Evolutionary conservation across 2,797 vertebrate species (phyloP), one percentile per base, ranked within the genome.

Genomic region (Poecilia gillii): DNA sequence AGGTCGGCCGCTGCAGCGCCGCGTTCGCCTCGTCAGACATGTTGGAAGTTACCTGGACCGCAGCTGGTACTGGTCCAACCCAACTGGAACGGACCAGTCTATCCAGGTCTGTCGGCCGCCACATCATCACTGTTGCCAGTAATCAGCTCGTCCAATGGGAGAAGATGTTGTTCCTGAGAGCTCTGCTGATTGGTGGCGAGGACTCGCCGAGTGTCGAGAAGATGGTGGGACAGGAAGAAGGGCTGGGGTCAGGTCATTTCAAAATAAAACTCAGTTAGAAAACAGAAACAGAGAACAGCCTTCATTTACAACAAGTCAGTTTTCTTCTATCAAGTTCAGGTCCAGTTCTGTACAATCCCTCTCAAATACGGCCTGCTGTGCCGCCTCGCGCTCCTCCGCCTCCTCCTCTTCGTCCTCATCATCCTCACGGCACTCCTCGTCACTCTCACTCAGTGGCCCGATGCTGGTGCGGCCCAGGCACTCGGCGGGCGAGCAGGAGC

Each of bases 341-440:
- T 98, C 97, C 84, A 98, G 96, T 95, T 98, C 97, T 92, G 97
- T 97, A 95, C 97, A 98, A 89, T 98, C 97, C 93, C 97, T 95
- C 94, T 98, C 97, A 76, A 97, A 98, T 68, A 98, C 95, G 31
- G 96, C 96, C 94, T 96, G 95, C 93, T 97, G 94, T 13, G 91
- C 94, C 1, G 90, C 94, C 59, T 95, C 96, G 0, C 91, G 91
- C 74, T 92, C 91, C 2, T 85, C 91, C 0, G 41, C 86, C 2
- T 93, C 95, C 80, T 92, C 94, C 33, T 88, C 92, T 2, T 93
- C 93, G 0, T 96, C 95, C 46, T 95, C 93, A 39, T 95, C 89
- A 68, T 92, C 94, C 53, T 96, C 94, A 41, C 89, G 94, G 72
- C 95, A 95, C 85, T 97, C 96, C 77, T 96, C 96, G 86, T 97